phyloP scores from a whole-genome alignment of 2,888 invertebrate species.

The Cenopis cana region DNA sequence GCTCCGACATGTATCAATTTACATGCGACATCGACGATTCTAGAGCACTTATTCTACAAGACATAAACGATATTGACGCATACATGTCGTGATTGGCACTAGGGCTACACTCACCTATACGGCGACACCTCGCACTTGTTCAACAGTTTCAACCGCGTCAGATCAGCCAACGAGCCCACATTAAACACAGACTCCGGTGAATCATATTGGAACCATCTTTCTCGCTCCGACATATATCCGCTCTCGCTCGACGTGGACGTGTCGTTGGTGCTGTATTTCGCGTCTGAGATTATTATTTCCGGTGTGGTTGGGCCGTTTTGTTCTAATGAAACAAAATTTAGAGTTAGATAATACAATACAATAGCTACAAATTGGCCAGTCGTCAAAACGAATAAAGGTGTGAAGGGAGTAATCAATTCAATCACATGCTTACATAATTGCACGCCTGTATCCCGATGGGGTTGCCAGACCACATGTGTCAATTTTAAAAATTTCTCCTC shows the following conservation, averaged over 20 bases:
- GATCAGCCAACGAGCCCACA: constrained; percentile 80
- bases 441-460: too few relatives aligned
- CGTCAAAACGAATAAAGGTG: too few relatives aligned
- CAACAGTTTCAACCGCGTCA: constrained; percentile 77
- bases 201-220: constrained; percentile 31
- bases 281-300: constrained; percentile 58
- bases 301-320: constrained; percentile 55
- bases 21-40: constrained; percentile 56
- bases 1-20: constrained; percentile 59
- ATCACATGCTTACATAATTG: too few relatives aligned
- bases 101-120: constrained; percentile 68
- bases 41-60: neutral
- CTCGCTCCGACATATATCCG: constrained; percentile 56
- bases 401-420: too few relatives aligned
- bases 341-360: too few relatives aligned
- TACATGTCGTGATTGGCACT: neutral
- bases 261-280: constrained; percentile 55
- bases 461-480: too few relatives aligned
- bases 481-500: too few relatives aligned
- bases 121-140: constrained; percentile 74
- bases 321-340: constrained; percentile 37
- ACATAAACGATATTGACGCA: neutral
- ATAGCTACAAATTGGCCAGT: too few relatives aligned
- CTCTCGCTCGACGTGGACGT: constrained; percentile 60
- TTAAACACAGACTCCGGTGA: constrained; percentile 75